Evolutionary conservation across 2,113 vertebrate genomes (phyloP), one percentile per base, ranked within the genome.

Genomic region (Silurus asotus): DNA sequence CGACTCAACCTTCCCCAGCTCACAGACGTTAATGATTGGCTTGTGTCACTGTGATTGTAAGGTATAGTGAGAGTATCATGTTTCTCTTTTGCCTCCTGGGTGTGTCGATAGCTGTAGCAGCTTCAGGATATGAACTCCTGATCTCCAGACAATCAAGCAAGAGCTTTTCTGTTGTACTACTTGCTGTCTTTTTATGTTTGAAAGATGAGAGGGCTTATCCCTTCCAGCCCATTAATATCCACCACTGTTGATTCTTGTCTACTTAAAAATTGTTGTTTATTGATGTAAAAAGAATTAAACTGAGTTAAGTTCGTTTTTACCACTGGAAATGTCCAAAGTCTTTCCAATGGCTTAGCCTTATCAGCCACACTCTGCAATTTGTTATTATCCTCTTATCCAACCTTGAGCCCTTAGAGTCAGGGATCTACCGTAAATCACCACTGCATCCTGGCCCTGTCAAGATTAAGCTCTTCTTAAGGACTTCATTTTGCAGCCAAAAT

Each of bases 401-500:
- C 45, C 15, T 67, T 23, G 45, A 49, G 45, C 70, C 56, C 45
- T 62, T n/a, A 37, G 49, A 65, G 48, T 76, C 28, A 51, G 56
- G 59, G 79, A 86, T 82, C 58, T 65, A 23, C 9, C 10, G 10
- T 80, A 86, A 86, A 88, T 82, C 61, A 85, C 51, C 75, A 88
- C 86, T 83, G 90, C 88, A 88, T 94, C 89, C 90, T 88, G 87
- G 55, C 15, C 90, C 87, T 93, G 92, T 94, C 91, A 87, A 83
- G 81, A 90, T 94, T 92, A 93, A 79, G 88, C 84, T 89, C 89
- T 0, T 89, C 81, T 93, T 88, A 89, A 88, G 93, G 92, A 89
- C 88, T 91, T 92, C 92, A 91, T 93, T 94, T 93, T 94, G 88
- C 91, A 91, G 90, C 92, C 90, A 9, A 8, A 64, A 81, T 88